Evolutionary conservation across 2,113 vertebrate genomes (phyloP), one percentile per base, ranked within the genome.

Genomic region (Amblyopsis rosae): DNA sequence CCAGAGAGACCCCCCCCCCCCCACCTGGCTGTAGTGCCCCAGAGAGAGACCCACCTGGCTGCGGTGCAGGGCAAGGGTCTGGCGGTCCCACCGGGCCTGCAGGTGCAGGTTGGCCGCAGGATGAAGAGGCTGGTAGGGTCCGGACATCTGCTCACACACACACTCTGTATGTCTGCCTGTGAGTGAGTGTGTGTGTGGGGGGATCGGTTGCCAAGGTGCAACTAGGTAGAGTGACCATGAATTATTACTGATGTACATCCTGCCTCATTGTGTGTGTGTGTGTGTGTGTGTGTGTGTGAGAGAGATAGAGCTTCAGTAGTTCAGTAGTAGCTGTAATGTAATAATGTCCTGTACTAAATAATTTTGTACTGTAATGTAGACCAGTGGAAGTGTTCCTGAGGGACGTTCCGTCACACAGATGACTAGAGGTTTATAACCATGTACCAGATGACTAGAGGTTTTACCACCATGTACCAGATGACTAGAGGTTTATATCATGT

Each of bases 21-120:
- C 19, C 19, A 26, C 19, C 19, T 26, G 19, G 19, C 19, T 26
- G 19, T 2, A 2, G 5, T 5, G 35, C 35, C 7, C 35, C 35
- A 41, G 35, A 41, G 35, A 41, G 35, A 41, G 35, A 8, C 19
- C 49, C 72, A 94, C 93, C 93, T 93, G 93, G 26, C 47, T 86
- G 50, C 90, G 85, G 80, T 94, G 93, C 17, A 80, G 59, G 0
- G 88, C 69, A 19, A 88, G 93, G 19, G 70, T 15, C 3, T 45
- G 61, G 47, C 89, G 80, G 86, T 94, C 93, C 92, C 93, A 94
- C 71, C 83, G 78, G 63, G 91, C 87, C 83, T 93, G 92, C 76
- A 93, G 86, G 76, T 86, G 92, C 11, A 85, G 86, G 82, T 89
- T 94, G 58, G 90, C 82, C 61, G 87, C 70, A 0, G 92, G 92